These are phyloP conservation scores for Dolichomitus sp. DNA, from an alignment of 2,888 invertebrate genomes.

Conservation along the genomic window DNA sequence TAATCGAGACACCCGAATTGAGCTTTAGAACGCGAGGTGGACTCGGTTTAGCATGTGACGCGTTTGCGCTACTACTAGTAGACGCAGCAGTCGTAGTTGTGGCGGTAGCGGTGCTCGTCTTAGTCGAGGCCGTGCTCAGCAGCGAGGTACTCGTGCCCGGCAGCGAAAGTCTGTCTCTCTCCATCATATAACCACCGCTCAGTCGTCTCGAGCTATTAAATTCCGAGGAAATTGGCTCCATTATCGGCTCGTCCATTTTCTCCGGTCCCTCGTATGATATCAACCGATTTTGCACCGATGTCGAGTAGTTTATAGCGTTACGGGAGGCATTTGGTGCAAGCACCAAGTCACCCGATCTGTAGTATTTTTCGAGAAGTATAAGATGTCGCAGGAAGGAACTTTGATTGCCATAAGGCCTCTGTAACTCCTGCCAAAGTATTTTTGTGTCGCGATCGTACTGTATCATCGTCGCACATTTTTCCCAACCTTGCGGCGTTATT, in stretches of 20 bases:
- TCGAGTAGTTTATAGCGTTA: conserved; percentile 92
- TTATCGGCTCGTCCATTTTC: conserved; percentile 83
- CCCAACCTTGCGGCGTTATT: conserved; percentile 94
- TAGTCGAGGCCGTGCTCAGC: conserved; percentile 45
- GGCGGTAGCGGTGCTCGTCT: conserved; percentile 26
- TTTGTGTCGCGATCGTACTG: conserved; percentile 95
- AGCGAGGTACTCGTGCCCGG: conserved; percentile 71
- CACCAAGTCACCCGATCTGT: conserved; percentile 92
- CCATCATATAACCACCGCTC: conserved; percentile 82
- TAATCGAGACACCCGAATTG: conserved; percentile 83
- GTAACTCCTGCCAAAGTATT: conserved; percentile 93
- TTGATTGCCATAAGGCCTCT: conserved; percentile 95
- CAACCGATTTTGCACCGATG: conserved; percentile 93
- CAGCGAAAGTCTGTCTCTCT: conserved; percentile 76
- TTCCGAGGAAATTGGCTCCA: conserved; percentile 80
- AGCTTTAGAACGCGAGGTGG: conserved; percentile 78
- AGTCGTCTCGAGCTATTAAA: conserved; percentile 79
- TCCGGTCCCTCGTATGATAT: conserved; percentile 90
- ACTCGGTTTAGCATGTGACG: conserved; percentile 54
- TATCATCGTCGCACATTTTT: conserved; percentile 92
- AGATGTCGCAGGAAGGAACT: conserved; percentile 94
- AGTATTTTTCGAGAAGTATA: conserved; percentile 94
- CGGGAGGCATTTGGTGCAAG: conserved; percentile 91
- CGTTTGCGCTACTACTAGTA: conserved; percentile 16
- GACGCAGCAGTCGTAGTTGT: background rate